Evolutionary conservation across 2,113 vertebrate genomes (phyloP), one percentile per base, ranked within the genome.

Genomic region (Progne subis): DNA sequence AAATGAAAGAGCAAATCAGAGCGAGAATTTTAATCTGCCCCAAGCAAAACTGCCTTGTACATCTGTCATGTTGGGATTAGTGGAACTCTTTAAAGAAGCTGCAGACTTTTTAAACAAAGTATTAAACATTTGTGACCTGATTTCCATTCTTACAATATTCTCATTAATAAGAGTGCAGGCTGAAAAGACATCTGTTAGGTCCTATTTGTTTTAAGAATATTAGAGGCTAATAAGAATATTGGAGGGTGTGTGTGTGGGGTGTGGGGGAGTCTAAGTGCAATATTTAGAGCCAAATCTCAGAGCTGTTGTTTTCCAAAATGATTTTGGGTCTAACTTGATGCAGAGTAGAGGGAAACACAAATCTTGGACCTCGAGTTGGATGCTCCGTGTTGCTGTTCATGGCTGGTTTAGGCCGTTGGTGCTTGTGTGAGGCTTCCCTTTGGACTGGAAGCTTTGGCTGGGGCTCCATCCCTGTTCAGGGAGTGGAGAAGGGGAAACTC

Each of bases 11-110:
- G 84, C 77, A 95, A 90, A 88, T 90, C 90, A 76, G 92, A 96
- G 95, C 37, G 56, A 61, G 65, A 90, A 82, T 96, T 97, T 96
- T 97, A 95, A 97, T 97, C 91, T 96, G 92, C 84, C 88, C 89
- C 77, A 44, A 96, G 93, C 91, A 97, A 94, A 97, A 96, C 96
- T 92, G 97, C 69, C 94, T 92, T 91, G 86, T 96, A 92, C 89
- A 96, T 96, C 97, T 97, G 97, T 94, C 95, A 97, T 90, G 86
- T 93, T 61, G 89, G 94, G 95, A 97, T 98, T 98, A 97, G 96
- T 44, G 74, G 82, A 91, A 96, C 94, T 95, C 93, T 97, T 96
- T 95, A 92, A 96, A 97, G 96, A 90, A 95, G 95, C 85, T 91
- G 92, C 91, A 96, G 94, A 96, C 93, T 97, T 96, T 94, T 84